Evolutionary conservation across 2,797 vertebrate species (phyloP).

Genomic region (Leuciscus waleckii): DNA sequence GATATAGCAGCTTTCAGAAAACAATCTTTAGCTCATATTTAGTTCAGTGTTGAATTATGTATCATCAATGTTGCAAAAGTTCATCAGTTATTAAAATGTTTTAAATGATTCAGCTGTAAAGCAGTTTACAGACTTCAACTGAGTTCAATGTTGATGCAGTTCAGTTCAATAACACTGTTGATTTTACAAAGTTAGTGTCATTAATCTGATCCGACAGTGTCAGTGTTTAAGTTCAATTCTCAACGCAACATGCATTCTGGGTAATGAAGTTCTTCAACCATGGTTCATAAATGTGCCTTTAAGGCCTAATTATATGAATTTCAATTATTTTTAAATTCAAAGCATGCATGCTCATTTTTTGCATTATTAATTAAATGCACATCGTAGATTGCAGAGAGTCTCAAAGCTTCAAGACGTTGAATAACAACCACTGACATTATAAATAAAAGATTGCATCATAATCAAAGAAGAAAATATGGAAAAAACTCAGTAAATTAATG

Average conservation of each 20-base stretch:
- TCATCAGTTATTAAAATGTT: neutral
- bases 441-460: constrained; percentile 18
- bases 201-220: too few relatives aligned
- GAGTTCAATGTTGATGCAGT: neutral
- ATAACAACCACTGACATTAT: neutral
- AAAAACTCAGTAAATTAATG: too few relatives aligned
- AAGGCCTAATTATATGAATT: neutral
- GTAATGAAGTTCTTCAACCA: neutral
- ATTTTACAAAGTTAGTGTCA: too few relatives aligned
- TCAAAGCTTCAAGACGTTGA: neutral
- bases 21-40: too few relatives aligned
- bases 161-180: neutral
- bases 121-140: too few relatives aligned
- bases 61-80: too few relatives aligned
- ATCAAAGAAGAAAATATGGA: too few relatives aligned
- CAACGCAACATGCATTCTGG: neutral
- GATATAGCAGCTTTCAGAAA: too few relatives aligned
- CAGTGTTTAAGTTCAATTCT: neutral
- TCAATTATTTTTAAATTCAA: neutral
- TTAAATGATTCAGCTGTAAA: too few relatives aligned
- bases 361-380: constrained; percentile 2
- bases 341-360: neutral
- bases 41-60: too few relatives aligned
- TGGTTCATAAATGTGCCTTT: neutral
- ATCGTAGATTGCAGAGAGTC: neutral